Base-by-base conservation (phyloP, 2,888 invertebrate species). In the Aspidiotus rigidus region DNA sequence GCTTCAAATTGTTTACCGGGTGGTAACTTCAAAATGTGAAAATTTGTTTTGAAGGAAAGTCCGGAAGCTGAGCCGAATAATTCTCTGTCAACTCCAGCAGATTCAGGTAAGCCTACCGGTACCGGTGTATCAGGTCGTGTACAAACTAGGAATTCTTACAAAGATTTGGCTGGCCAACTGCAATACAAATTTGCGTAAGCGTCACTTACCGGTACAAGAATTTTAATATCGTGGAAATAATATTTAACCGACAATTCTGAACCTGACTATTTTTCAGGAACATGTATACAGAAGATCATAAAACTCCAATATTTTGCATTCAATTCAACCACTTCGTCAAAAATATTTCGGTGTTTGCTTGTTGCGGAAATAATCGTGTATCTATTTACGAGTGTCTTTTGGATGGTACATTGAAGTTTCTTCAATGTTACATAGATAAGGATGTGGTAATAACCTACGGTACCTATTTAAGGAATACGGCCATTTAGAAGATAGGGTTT, bases 261-360 rank as follows among this genome's bases (percentile, higher is more conserved):
- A 28, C 49, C 49, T 2, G 3, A 11, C 49, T 49, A 11, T 11
- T 49, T 13, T 49, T 11, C 49, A 49, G 49, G n/a, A 13, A n/a
- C 6, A 49, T 49, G 49, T 49, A 49, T n/a, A 49, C 49, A 2
- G 49, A 49, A 49, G 49, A 49, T 49, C 49, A 49, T n/a, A 11
- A n/a, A 6, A 6, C 2, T 49, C 49, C 49, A 11, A 49, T 49
- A 13, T 49, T 13, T 49, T 49, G 49, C 49, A n/a, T 49, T 2
- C 49, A 49, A n/a, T 49, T 49, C 49, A 49, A 49, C 49, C 6
- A 49, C 49, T n/a, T 49, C 49, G 49, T 49, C 49, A 49, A 49
- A 49, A n/a, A n/a, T 49, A n/a, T 49, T 11, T 49, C 49, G n/a
- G 49, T 49, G n/a, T 49, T 49, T 49, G 49, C 49, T n/a, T 49